Evolutionary conservation across 2,113 vertebrate genomes (phyloP).

Genomic region (Mystacornis crossleyi): DNA sequence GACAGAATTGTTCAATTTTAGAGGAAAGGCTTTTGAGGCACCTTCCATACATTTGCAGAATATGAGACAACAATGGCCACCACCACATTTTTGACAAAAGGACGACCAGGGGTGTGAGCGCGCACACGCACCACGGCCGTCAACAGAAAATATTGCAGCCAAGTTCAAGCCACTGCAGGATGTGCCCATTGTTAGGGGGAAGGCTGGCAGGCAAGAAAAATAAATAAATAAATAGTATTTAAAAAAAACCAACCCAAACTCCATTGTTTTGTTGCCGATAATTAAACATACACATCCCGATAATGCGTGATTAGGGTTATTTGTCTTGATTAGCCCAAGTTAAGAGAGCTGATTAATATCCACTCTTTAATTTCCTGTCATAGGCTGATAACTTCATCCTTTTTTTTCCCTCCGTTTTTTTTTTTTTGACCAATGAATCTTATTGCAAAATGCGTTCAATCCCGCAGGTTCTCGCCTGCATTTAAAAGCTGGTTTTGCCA

Average conservation of each 20-base stretch:
- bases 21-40: constrained; percentile 80
- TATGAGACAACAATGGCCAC: constrained; percentile 77
- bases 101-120: constrained; percentile 50
- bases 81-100: constrained; percentile 67
- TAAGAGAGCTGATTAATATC: constrained; percentile 42
- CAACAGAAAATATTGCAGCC: constrained; percentile 33
- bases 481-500: constrained; percentile 61
- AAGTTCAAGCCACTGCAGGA: constrained; percentile 40
- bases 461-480: constrained; percentile 14
- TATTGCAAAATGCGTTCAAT: constrained; percentile 30
- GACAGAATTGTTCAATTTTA: constrained; percentile 89
- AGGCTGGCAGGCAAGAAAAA: not conserved
- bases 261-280: not conserved
- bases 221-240: not conserved
- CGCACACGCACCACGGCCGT: not conserved
- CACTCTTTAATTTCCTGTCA: constrained; percentile 57
- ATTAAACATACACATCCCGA: not conserved
- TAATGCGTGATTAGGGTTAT: not conserved
- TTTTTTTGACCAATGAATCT: not conserved
- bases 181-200: constrained; percentile 43
- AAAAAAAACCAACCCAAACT: not conserved
- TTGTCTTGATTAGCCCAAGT: constrained; percentile 44
- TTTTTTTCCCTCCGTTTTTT: not conserved
- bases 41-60: constrained; percentile 77
- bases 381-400: constrained; percentile 50